Percentiles rank a stretch among this genome's conserved stretches.
These are phyloP conservation scores for Meganola albula DNA, from an alignment of 2,888 invertebrate genomes.

Conservation along the genomic window DNA sequence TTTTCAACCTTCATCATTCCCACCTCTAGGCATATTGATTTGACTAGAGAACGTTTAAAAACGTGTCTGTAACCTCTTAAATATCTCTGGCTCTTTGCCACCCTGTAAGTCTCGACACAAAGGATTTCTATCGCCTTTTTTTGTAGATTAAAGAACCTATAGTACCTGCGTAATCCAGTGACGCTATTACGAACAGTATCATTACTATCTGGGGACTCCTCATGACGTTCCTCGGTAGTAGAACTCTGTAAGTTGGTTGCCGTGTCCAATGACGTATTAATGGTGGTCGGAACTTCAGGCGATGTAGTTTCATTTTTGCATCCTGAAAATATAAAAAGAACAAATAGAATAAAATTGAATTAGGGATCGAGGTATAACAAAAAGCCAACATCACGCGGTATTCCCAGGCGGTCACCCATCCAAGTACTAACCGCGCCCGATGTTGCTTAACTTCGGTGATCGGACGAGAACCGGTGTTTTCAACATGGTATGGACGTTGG, in stretches of 20 bases:
- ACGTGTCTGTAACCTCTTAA: no score
- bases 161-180: conserved; percentile 44
- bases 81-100: no score
- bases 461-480: conserved; percentile 70
- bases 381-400: conserved; percentile 54
- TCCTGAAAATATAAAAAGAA: conserved; percentile 13
- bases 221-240: conserved; percentile 19
- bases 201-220: conserved; percentile 35
- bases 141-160: no score
- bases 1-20: no score
- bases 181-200: conserved; percentile 39
- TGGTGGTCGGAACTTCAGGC: conserved; percentile 28
- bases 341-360: background rate
- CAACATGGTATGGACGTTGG: conserved; percentile 65
- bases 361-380: conserved; percentile 17
- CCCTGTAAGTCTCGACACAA: no score
- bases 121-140: no score
- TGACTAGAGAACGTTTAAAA: no score
- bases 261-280: conserved; percentile 29
- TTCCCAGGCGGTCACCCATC: conserved; percentile 64
- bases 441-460: conserved; percentile 72
- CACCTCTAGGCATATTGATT: no score
- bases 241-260: conserved; percentile 22
- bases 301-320: conserved; percentile 16
- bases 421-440: conserved; percentile 66